Conservation (phyloP, 1,140 invertebrate species). For the Ceratitis capitata region DNA sequence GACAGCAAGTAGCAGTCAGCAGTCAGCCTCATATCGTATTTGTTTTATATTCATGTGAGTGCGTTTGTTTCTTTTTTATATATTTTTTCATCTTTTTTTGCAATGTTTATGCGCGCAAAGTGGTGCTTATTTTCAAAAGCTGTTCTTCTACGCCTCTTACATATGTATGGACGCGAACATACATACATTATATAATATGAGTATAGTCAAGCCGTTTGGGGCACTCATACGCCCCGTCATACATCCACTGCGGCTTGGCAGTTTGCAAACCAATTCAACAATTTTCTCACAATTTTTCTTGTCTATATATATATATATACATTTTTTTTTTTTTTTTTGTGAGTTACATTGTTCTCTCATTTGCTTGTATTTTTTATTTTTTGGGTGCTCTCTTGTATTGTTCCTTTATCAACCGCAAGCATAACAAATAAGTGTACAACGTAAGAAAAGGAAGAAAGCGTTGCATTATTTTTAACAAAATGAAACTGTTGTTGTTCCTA, state of each 20-base stretch:
- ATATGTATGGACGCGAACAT: not conserved
- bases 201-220: too few relatives aligned
- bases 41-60: not conserved
- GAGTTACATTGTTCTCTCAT: not conserved
- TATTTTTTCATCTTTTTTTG: too few relatives aligned
- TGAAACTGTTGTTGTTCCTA: not conserved
- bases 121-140: slow-evolving; percentile 18
- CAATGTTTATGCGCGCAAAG: slow-evolving; percentile 13
- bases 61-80: too few relatives aligned
- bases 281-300: not conserved
- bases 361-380: not conserved
- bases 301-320: too few relatives aligned
- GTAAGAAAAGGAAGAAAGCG: not conserved
- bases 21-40: not conserved
- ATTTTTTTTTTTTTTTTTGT: not conserved
- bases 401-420: not conserved
- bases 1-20: not conserved
- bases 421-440: not conserved
- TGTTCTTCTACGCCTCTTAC: not conserved
- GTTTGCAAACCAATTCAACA: not conserved
- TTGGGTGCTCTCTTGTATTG: not conserved
- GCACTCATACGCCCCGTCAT: not conserved
- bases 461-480: not conserved
- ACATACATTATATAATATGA: not conserved
- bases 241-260: not conserved